Base-by-base conservation (phyloP, 2,888 invertebrate genomes). In the Busseola fusca region DNA sequence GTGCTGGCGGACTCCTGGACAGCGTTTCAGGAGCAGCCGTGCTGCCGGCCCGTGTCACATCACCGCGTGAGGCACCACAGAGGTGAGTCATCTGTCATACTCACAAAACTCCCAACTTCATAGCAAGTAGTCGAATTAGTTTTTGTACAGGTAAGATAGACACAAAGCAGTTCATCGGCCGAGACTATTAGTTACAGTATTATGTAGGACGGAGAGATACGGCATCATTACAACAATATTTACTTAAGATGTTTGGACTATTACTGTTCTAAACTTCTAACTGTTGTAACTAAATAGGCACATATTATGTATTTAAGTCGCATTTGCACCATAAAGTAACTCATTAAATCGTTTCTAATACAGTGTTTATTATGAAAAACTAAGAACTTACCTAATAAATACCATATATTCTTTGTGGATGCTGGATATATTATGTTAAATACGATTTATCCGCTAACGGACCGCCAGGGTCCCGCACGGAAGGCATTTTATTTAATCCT, bases 11-110 rank as follows among this genome's bases (percentile, higher is more conserved):
- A 96, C 93, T 97, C 96, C 86, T 97, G 97, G 97, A 96, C 96
- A 59, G 96, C 96, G 86, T 97, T 96, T 90, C 96, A 96, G 94
- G 97, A 97, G 93, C 96, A 96, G 90, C 97, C 97, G 59, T 97
- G 97, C 90, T 97, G 97, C 91, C 94, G 96, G 71, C 96, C 96
- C 57, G 94, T 94, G 71, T 93, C 96, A 73, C 96, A 97, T 88
- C 96, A 96, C 83, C 96, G 96, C 73, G 96, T 97, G 78, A 91
- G 97, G 78, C 97, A 97, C 90, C 97, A 97, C 83, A 95, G 97
- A 96, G 97, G 97, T 95, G 87, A 92, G 93, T 90, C 87, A 89
- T 74, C 62, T 65, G 50, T 34, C 18, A 30, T 56, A 72, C 12
- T 59, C 65, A 59, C 21, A 42, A 30, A 69, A 21, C n/a, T 64